phyloP scores from a whole-genome alignment of 2,113 vertebrate species.

The Cephalopholis sonnerati region DNA sequence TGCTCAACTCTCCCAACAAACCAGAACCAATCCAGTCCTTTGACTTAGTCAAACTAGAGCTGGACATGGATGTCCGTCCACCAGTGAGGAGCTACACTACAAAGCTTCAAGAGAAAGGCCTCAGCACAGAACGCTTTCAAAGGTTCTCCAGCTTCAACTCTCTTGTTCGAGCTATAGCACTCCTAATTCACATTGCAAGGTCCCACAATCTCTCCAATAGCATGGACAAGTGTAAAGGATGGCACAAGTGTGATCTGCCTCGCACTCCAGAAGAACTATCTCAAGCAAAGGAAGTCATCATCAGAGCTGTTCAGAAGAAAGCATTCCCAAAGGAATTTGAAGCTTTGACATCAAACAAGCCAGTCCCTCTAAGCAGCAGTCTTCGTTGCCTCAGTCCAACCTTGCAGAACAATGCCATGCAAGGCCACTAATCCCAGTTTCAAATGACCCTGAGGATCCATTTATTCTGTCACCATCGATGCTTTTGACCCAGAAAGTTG shows the following conservation, averaged over 20 bases:
- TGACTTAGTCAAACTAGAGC: background rate
- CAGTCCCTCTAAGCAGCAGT: background rate
- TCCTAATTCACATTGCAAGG: background rate
- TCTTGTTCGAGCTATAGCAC: background rate
- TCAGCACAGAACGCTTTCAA: background rate
- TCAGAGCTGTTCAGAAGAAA: background rate
- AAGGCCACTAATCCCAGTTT: too few relatives aligned
- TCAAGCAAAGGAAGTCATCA: background rate
- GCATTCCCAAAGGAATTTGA: background rate
- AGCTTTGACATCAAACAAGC: background rate
- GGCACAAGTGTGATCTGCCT: background rate
- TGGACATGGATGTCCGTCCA: background rate
- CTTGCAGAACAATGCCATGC: too few relatives aligned
- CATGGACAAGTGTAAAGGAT: background rate
- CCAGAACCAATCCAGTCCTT: background rate
- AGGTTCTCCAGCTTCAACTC: background rate
- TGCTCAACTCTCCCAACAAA: background rate
- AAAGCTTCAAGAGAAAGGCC: background rate
- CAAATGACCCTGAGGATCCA: background rate
- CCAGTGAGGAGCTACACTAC: background rate
- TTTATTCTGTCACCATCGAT: background rate
- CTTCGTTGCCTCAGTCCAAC: background rate
- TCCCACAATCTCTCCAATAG: background rate
- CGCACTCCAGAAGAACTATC: background rate
- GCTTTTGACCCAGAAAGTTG: background rate